phyloP scores from a whole-genome alignment of 2,113 vertebrate species.

The Corvus moneduloides region DNA sequence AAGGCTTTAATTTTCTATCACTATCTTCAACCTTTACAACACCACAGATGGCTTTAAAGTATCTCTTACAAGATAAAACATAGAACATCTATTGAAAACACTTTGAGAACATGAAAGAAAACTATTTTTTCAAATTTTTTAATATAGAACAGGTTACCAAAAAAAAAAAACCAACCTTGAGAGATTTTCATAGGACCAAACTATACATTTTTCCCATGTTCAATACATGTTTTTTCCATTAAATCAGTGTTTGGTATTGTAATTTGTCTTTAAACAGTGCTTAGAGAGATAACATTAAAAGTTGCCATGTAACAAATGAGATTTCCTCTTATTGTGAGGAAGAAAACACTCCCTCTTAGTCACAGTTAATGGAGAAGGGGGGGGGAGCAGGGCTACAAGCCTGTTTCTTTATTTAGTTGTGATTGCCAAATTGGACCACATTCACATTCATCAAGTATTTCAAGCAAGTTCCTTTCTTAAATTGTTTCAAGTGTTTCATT shows the following conservation, averaged over 20 bases:
- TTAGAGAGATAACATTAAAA: slow-evolving; percentile 70
- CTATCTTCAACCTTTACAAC: neutral
- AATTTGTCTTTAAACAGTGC: slow-evolving; percentile 59
- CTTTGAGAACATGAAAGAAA: neutral
- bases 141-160: neutral
- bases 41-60: neutral
- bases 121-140: neutral
- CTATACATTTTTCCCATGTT: slow-evolving; percentile 47
- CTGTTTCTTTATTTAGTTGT: slow-evolving; percentile 52
- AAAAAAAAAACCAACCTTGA: neutral
- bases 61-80: neutral
- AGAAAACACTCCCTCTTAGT: slow-evolving; percentile 72
- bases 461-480: slow-evolving; percentile 35
- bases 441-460: slow-evolving; percentile 50
- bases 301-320: slow-evolving; percentile 68
- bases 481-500: neutral
- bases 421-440: slow-evolving; percentile 42
- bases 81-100: neutral
- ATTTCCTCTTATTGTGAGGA: slow-evolving; percentile 77
- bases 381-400: slow-evolving; percentile 5
- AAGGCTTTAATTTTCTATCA: neutral
- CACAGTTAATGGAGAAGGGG: slow-evolving; percentile 17
- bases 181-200: slow-evolving; percentile 15
- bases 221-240: slow-evolving; percentile 59
- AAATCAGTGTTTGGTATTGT: slow-evolving; percentile 55